These are phyloP conservation scores for Galeopterus variegatus DNA, from an alignment of 2,113 vertebrate genomes.

Conservation along the genomic window DNA sequence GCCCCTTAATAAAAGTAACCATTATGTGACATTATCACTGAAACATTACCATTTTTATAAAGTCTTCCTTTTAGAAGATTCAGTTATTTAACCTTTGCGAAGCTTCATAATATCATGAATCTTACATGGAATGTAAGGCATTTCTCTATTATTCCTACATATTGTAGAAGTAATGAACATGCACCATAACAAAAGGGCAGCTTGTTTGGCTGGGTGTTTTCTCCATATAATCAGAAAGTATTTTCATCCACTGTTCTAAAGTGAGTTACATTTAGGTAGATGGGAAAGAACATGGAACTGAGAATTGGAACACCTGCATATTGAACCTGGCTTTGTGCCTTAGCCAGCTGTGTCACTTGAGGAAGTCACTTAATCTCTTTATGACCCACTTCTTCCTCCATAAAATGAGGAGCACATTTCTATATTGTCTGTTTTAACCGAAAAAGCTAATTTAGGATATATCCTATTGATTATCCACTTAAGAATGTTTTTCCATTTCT, in stretches of 20 bases:
- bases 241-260: neutral
- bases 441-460: neutral
- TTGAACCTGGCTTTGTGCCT: neutral
- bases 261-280: neutral
- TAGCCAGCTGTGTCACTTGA: neutral
- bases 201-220: neutral
- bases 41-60: neutral
- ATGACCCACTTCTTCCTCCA: neutral
- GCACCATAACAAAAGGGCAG: neutral
- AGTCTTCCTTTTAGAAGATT: neutral
- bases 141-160: constrained; percentile 8
- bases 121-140: neutral
- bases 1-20: neutral
- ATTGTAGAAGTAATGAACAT: neutral
- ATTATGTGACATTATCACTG: neutral
- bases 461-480: neutral
- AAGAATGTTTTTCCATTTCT: neutral
- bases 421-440: neutral
- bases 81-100: neutral
- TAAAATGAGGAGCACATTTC: neutral
- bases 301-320: neutral
- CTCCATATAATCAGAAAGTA: neutral
- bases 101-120: neutral
- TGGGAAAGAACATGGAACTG: neutral
- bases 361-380: neutral